Percentiles rank a stretch among this genome's conserved stretches.
Conservation (phyloP, 2,113 vertebrate genomes). For the Zootoca vivipara region DNA sequence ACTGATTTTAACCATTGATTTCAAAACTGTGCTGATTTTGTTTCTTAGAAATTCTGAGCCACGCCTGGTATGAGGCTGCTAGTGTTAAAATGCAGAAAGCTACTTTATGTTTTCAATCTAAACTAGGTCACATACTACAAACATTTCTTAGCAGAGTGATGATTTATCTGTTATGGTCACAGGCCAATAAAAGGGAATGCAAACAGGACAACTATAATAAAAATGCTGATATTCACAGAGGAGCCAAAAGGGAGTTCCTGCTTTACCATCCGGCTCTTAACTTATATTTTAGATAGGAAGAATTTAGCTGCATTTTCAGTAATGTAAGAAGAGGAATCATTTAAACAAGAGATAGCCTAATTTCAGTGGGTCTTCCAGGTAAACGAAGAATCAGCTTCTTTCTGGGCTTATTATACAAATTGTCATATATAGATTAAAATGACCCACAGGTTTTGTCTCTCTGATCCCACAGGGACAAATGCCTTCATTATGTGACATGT, state of each 20-base stretch:
- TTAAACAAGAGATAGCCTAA: not conserved
- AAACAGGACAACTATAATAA: not conserved
- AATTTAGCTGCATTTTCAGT: not conserved
- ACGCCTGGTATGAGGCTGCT: too few relatives aligned
- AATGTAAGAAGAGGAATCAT: not conserved
- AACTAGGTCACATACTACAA: not conserved
- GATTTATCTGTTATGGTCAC: not conserved
- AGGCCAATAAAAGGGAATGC: not conserved
- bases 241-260: not conserved
- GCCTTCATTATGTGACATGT: not conserved
- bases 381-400: not conserved
- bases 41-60: too few relatives aligned
- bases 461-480: not conserved
- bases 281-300: not conserved
- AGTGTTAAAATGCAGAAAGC: not conserved
- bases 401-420: not conserved
- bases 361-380: too few relatives aligned
- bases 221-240: not conserved
- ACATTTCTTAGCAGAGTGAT: not conserved
- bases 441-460: not conserved
- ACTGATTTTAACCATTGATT: too few relatives aligned
- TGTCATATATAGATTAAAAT: not conserved
- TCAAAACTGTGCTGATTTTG: too few relatives aligned
- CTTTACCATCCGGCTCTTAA: not conserved
- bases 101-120: not conserved